Percentiles rank a stretch among this genome's conserved stretches.
Evolutionary conservation across 2,888 invertebrate species (phyloP).

Genomic region (Polylopha cassiicola): DNA sequence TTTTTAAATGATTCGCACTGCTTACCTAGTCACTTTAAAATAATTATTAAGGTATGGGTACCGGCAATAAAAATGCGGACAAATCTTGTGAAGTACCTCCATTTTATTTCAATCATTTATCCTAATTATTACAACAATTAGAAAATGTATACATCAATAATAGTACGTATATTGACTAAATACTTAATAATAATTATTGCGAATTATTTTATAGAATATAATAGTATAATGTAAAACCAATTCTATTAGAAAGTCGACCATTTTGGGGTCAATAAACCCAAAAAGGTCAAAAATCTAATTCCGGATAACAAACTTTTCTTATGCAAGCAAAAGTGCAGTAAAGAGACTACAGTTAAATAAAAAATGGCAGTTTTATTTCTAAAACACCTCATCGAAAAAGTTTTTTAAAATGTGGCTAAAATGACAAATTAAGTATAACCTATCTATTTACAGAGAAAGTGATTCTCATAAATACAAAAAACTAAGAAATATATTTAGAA

Average conservation of each 20-base stretch:
- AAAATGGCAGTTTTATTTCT: conserved; percentile 26
- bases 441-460: conserved; percentile 47
- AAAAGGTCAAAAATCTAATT: conserved; percentile 70
- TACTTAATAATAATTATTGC: conserved; percentile 35
- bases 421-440: conserved; percentile 35
- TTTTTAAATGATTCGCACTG: too few relatives aligned
- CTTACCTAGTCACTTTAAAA: too few relatives aligned
- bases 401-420: too few relatives aligned
- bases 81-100: conserved; percentile 49
- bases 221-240: conserved; percentile 41
- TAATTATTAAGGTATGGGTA: too few relatives aligned
- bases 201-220: conserved; percentile 23
- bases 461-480: conserved; percentile 32
- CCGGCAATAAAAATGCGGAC: conserved; percentile 25
- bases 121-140: conserved; percentile 48
- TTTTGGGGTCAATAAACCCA: conserved; percentile 42
- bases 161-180: conserved; percentile 50
- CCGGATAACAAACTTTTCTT: conserved; percentile 31
- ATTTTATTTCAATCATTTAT: conserved; percentile 62
- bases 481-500: conserved; percentile 22
- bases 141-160: conserved; percentile 48
- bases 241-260: conserved; percentile 68
- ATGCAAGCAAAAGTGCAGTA: conserved; percentile 28
- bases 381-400: conserved; percentile 19
- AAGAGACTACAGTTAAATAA: conserved; percentile 23